phyloP scores from a whole-genome alignment of 2,113 vertebrate genomes.

The Heptranchias perlo region DNA sequence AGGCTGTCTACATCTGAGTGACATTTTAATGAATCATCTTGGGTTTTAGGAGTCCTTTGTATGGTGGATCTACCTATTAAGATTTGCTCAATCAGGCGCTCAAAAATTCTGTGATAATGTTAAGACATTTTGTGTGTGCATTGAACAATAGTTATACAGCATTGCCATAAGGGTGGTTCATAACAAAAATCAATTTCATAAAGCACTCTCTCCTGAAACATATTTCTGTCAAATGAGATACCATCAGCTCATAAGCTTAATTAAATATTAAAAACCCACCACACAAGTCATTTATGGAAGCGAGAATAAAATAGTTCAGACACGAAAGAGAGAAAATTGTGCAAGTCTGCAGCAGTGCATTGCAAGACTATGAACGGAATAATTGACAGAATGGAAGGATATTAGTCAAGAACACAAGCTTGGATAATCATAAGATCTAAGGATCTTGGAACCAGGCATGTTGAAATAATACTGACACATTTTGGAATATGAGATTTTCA shows the following conservation, averaged over 20 bases:
- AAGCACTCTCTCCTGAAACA: conserved; percentile 19
- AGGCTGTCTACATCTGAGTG: neutral
- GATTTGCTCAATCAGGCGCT: conserved; percentile 11
- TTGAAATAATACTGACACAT: neutral
- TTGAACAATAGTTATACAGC: neutral
- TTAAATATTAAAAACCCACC: conserved; percentile 34
- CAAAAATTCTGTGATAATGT: neutral
- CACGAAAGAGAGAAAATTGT: neutral
- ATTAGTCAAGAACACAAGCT: neutral
- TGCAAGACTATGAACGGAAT: neutral
- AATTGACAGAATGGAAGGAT: neutral
- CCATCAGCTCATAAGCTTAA: conserved; percentile 31
- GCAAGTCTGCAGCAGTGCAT: neutral
- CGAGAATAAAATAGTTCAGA: conserved; percentile 9
- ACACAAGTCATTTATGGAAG: conserved; percentile 2
- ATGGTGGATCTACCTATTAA: neutral
- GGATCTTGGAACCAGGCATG: neutral
- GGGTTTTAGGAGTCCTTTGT: neutral
- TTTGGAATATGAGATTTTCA: neutral
- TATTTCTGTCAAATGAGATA: conserved; percentile 32
- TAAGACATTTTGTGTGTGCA: neutral
- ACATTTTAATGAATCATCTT: conserved; percentile 18
- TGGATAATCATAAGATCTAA: neutral
- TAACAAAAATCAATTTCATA: conserved; percentile 35
- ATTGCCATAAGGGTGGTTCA: neutral